Percentiles rank a stretch among this genome's conserved stretches.
These are phyloP conservation scores for Tetramorium simillimum DNA, from an alignment of 1,140 invertebrate genomes.

Conservation along the genomic window DNA sequence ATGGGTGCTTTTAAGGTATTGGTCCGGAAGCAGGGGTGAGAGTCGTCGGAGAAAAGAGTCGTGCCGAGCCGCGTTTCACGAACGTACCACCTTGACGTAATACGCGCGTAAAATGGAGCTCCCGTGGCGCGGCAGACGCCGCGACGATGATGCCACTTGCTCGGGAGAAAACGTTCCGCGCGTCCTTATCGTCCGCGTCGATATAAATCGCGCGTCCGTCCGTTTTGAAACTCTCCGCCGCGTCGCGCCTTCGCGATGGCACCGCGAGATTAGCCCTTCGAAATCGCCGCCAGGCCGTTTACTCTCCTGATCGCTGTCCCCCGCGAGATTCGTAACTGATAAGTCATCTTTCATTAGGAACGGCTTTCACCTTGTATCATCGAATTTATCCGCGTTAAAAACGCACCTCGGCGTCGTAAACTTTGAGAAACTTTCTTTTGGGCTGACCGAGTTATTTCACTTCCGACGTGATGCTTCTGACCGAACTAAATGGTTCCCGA, in stretches of 20 bases:
- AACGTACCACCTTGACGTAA: conserved; percentile 75
- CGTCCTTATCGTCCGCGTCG: conserved; percentile 53
- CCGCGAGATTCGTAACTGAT: background rate
- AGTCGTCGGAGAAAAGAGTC: conserved; percentile 45
- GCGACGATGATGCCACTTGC: conserved; percentile 60
- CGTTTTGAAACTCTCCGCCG: background rate
- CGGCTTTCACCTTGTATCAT: background rate
- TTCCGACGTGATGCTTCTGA: conserved; percentile 30
- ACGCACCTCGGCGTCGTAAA: background rate
- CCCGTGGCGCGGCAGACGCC: conserved; percentile 29
- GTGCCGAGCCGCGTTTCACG: conserved; percentile 62
- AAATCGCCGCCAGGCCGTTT: background rate
- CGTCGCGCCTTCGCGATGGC: background rate
- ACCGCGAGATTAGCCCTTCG: background rate
- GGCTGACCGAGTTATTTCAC: conserved; percentile 36
- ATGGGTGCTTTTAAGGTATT: conserved; percentile 80
- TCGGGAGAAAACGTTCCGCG: conserved; percentile 30
- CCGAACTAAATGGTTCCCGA: conserved; percentile 18
- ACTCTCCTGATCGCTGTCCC: conserved; percentile 14
- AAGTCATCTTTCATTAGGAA: conserved; percentile 20
- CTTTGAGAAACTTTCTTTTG: conserved; percentile 22
- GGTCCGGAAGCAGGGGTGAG: conserved; percentile 71
- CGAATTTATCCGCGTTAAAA: background rate
- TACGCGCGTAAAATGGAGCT: conserved; percentile 78
- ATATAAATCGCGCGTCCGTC: conserved; percentile 54